Evolutionary conservation across 2,797 vertebrate species (phyloP).

Genomic region (Sandelia bainsii): DNA sequence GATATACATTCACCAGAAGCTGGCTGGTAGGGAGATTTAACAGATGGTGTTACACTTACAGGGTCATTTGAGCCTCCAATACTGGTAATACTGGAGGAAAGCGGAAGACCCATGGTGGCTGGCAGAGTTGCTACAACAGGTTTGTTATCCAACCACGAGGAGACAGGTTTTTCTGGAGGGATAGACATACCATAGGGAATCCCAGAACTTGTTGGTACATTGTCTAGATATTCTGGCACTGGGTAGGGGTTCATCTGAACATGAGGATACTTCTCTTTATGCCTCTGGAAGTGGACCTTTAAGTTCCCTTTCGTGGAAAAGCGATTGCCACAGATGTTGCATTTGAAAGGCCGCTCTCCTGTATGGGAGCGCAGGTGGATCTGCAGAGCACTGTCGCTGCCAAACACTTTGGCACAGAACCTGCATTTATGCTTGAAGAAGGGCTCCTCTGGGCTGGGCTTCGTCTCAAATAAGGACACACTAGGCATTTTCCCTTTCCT

Average conservation of each 20-base stretch:
- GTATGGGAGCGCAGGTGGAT: conserved; percentile 99
- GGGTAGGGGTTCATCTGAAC: conserved; percentile 99
- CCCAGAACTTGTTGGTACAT: conserved; percentile 94
- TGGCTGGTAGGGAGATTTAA: conserved; percentile 90
- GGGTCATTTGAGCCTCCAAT: conserved; percentile 88
- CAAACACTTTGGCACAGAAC: conserved; percentile 99
- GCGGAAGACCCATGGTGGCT: conserved; percentile 88
- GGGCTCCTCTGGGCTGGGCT: conserved; percentile 92
- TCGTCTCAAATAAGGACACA: conserved; percentile 92
- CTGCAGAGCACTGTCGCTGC: conserved; percentile 98
- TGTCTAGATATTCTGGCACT: conserved; percentile 98
- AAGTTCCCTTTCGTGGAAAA: conserved; percentile 99
- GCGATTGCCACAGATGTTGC: conserved; percentile 98
- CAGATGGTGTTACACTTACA: conserved; percentile 89
- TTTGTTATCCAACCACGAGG: conserved; percentile 96
- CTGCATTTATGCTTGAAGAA: conserved; percentile 99
- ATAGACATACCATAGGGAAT: conserved; percentile 97
- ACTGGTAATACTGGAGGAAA: conserved; percentile 87
- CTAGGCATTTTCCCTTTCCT: conserved; percentile 93
- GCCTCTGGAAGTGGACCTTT: conserved; percentile 99
- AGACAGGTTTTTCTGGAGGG: conserved; percentile 92
- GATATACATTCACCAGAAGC: conserved; percentile 90
- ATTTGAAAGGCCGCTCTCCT: conserved; percentile 98
- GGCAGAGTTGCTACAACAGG: conserved; percentile 89
- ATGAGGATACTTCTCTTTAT: conserved; percentile 98